Evolutionary conservation across 1,140 invertebrate species (phyloP), one percentile per base, ranked within the genome.

Genomic region (Lepidurus apus): DNA sequence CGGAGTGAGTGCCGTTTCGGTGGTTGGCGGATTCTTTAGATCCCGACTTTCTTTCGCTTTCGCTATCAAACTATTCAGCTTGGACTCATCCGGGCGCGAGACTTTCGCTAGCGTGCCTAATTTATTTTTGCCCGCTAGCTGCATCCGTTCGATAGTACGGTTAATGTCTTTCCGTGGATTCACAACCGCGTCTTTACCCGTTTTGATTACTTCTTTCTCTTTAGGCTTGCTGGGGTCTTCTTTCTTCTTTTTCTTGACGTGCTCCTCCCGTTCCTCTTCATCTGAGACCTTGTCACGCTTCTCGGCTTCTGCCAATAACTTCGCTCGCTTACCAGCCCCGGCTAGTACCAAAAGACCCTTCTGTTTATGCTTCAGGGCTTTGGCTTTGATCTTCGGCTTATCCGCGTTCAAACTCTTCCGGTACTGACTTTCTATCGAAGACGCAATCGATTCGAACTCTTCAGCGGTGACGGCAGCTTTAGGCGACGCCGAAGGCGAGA

Each of bases 131-230:
- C 53, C 53, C 53, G 13, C 53, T 7, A 65, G 21, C 82, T 94
- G 93, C 34, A 94, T 84, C 73, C 93, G 86, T 79, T 94, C 92
- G 78, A 93, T 94, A 1, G 92, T 94, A 80, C 92, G 87, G 84
- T 93, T 92, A 43, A 53, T 45, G n/a, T 74, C 65, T 21, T 65
- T 44, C 26, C 53, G 9, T 0, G 42, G 13, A 24, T 77, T 45
- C 76, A 26, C n/a, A 53, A 34, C 34, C 47, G 21, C 26, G 47
- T 77, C 76, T 24, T 78, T 43, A 21, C n/a, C 10, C 26, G 43
- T 17, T 34, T 43, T 44, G 8, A 76, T 93, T 87, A 85, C 93
- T 92, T 84, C 81, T 87, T 80, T 78, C 87, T 78, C 83, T 85
- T 83, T 85, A 88, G 82, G 80, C 83, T 80, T 84, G 81, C 80